Percentiles rank a stretch among this genome's conserved stretches.
phyloP scores from a whole-genome alignment of 1,140 invertebrate species.

The Zaprionus gabonicus region DNA sequence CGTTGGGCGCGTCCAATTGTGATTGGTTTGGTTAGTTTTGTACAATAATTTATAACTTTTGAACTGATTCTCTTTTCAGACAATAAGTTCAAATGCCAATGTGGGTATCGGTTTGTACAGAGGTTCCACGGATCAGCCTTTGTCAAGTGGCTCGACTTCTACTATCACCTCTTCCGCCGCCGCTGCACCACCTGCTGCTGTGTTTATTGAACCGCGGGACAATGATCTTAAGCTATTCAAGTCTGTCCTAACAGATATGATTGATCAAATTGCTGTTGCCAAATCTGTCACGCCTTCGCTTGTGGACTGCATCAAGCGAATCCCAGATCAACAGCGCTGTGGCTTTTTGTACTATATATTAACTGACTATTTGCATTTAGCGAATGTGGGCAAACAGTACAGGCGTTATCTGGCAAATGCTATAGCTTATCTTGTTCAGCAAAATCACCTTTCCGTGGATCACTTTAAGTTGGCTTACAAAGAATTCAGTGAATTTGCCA shows the following conservation, averaged over 20 bases:
- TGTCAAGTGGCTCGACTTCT: conserved; percentile 25
- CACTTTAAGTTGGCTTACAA: conserved; percentile 85
- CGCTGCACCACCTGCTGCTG: conserved; percentile 48
- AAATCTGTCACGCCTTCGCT: conserved; percentile 42
- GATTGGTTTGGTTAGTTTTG: too few relatives aligned
- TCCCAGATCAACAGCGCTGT: conserved; percentile 63
- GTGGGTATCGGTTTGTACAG: conserved; percentile 50
- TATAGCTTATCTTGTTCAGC: conserved; percentile 80
- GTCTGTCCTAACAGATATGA: conserved; percentile 72
- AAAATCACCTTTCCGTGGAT: conserved; percentile 78
- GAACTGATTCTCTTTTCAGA: neutral
- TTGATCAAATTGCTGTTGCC: conserved; percentile 52
- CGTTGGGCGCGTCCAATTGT: too few relatives aligned
- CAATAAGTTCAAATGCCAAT: conserved; percentile 16
- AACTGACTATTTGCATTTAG: conserved; percentile 83
- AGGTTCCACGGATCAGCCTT: conserved; percentile 28
- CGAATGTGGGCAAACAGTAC: conserved; percentile 79
- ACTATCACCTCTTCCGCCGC: neutral
- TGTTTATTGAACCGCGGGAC: conserved; percentile 56
- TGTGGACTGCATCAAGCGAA: conserved; percentile 58
- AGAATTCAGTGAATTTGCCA: conserved; percentile 86
- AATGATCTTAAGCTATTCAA: conserved; percentile 65
- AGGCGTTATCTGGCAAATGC: conserved; percentile 80
- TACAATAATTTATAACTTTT: neutral
- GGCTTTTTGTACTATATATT: conserved; percentile 75